phyloP scores from a whole-genome alignment of 2,113 vertebrate genomes.

The Ctenomys sociabilis region DNA sequence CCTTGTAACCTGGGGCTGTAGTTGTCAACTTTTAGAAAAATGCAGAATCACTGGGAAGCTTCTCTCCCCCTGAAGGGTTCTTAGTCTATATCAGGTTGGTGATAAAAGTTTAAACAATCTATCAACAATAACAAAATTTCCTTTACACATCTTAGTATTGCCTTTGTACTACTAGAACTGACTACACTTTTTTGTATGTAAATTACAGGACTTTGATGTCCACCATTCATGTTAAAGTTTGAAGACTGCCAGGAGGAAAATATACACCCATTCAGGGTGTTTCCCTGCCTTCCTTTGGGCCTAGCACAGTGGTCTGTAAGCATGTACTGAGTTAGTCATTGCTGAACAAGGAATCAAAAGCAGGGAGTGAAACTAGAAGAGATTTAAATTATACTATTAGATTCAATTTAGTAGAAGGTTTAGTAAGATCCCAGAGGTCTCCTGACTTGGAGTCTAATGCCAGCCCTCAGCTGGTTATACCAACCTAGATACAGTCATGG shows the following conservation, averaged over 20 bases:
- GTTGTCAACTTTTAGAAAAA: neutral
- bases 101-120: neutral
- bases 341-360: slow-evolving; percentile 56
- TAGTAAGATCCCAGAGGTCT: slow-evolving; percentile 62
- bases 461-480: slow-evolving; percentile 36
- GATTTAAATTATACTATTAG: slow-evolving; percentile 60
- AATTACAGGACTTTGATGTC: neutral
- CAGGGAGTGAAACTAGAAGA: slow-evolving; percentile 39
- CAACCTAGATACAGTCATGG: slow-evolving; percentile 27
- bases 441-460: slow-evolving; percentile 28
- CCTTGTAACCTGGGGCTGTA: neutral
- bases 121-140: neutral
- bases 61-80: neutral
- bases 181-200: neutral
- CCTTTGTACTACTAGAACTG: neutral
- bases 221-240: neutral
- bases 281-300: neutral
- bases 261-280: neutral
- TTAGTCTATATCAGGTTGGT: neutral
- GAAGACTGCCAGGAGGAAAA: neutral
- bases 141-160: neutral
- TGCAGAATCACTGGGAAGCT: neutral
- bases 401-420: slow-evolving; percentile 69
- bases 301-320: neutral
- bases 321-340: neutral